Evolutionary conservation across 1,140 invertebrate genomes (phyloP), one percentile per base, ranked within the genome.

Genomic region (Apis cerana): DNA sequence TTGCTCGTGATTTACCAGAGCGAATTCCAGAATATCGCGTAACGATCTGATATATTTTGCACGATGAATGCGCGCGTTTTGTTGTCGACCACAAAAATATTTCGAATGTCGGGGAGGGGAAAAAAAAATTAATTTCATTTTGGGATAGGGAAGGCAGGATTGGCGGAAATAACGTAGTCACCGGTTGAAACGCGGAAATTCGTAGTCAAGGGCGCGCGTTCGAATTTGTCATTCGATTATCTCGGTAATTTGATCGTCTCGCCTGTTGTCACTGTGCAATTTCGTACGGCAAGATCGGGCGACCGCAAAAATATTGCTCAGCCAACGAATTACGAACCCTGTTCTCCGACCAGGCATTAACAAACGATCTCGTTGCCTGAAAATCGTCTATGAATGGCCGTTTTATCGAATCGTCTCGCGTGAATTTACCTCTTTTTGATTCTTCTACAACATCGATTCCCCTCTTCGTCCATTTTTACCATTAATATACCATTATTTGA

Each of bases 161-260:
- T 52, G 9, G 2, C 17, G 12, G 64, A 54, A 64, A 70, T 82
- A 82, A 82, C 23, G 23, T 17, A 62, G 27, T 82, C 70, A 82
- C 27, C 27, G 23, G 27, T 17, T 43, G 61, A 56, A 54, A 54
- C n/a, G 33, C 10, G 56, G 56, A 21, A 78, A 78, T 62, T 77
- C 27, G 65, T 52, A 62, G 48, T 65, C 75, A 64, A 61, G 56
- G 17, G 12, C 33, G 19, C 9, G 10, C n/a, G 15, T 43, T 43
- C 61, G 59, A 50, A 79, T 87, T 79, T 71, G 27, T 76, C 48
- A 67, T 74, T 77, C 23, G 58, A 84, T 86, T 86, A 79, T 33
- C 75, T n/a, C 27, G 27, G n/a, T 64, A 82, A 82, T 59, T 82
- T n/a, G 23, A 17, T 27, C 52, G 21, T 13, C 48, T 58, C 23